Conservation (phyloP, 2,113 vertebrate species). For the Scalopus aquaticus region DNA sequence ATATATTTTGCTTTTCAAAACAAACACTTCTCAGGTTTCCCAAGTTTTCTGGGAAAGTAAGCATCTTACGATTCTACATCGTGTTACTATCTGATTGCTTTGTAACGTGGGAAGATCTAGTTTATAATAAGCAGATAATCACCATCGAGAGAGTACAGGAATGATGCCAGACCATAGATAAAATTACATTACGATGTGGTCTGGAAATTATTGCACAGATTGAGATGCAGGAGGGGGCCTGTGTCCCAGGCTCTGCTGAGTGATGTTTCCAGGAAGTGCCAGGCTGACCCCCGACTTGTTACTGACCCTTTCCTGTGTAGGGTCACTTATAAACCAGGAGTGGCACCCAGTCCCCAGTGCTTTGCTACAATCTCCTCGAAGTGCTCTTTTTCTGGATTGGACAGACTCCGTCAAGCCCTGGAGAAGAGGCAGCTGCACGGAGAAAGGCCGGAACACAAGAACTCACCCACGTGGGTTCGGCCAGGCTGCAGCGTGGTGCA, state of each 20-base stretch:
- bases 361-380: background rate
- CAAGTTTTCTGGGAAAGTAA: slow-evolving; percentile 44
- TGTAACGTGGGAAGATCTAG: background rate
- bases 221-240: background rate
- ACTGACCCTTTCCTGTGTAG: background rate
- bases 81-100: background rate
- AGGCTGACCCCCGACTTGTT: background rate
- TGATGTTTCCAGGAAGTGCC: background rate
- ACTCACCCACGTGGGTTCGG: no score
- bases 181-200: background rate
- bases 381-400: background rate
- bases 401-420: background rate
- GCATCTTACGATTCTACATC: background rate
- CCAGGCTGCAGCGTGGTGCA: background rate
- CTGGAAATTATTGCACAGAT: background rate
- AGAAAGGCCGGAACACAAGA: background rate
- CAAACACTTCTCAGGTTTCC: slow-evolving; percentile 43
- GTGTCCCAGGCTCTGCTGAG: background rate
- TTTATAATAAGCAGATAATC: background rate
- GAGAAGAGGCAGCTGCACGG: background rate
- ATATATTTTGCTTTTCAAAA: slow-evolving; percentile 36
- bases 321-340: background rate
- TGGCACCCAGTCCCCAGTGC: accelerated
- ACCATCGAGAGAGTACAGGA: background rate
- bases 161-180: background rate